Base-by-base conservation (phyloP, 2,888 invertebrate species). In the Nymphalis c-album region DNA sequence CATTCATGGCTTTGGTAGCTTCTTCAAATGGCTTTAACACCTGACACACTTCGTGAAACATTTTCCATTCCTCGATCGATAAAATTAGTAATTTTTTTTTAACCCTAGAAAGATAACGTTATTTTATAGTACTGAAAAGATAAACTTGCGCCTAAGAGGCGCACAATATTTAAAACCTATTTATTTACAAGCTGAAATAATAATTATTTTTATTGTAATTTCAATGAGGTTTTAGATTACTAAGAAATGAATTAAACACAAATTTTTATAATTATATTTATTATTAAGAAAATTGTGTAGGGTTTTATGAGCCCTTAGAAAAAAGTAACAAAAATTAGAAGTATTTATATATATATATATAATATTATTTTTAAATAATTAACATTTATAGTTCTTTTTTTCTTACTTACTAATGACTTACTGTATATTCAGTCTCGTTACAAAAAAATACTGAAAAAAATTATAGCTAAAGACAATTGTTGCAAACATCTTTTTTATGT, bases 401-500 rank as follows among this genome's bases (percentile, higher is more conserved):
- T 48, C 48, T 48, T 48, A 48, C 13, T 10, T 1, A 48, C 48
- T 48, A 48, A 48, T 58, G 48, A 63, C 47, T 40, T 58, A 63
- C 45, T 45, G 22, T 63, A 57, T n/a, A n/a, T 2, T 57, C 31
- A 57, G 22, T 57, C 31, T 22, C 22, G 5, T 40, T 62, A n/a
- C 47, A n/a, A 61, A 40, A 59, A 59, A 59, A 59, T 57, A 57
- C 57, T 48, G 40, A 57, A 40, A 58, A n/a, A 7, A 59, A n/a
- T 5, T 10, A 46, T 45, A 46, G 46, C 31, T 58, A 64, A 16
- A 35, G n/a, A 35, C 57, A 64, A 3, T 64, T 58, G 57, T 68
- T 68, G 50, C 64, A 66, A 31, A 67, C 61, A 57, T 67, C 70
- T 63, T 67, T 64, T 67, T 63, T 71, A 65, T 68, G 68, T 60